Base-by-base conservation (phyloP, 2,888 invertebrate species). In the Tinea trinotella region DNA sequence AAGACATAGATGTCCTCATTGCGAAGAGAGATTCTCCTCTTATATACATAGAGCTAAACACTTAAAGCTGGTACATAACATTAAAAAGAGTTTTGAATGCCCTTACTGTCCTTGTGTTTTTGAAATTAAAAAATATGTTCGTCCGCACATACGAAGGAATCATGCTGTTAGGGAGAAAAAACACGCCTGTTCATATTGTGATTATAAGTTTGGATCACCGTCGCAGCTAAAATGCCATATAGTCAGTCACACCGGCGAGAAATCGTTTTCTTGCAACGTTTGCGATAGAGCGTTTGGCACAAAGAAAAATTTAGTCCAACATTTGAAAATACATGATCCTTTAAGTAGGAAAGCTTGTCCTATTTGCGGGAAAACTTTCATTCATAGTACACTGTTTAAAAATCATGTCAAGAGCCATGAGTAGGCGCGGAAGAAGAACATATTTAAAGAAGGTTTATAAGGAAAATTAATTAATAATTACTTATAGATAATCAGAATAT, bases 251-350 rank as follows among this genome's bases (percentile, higher is more conserved):
- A 70, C 36, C 60, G 12, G 66, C 1, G 66, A 63, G 10, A 46
- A 19, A 19, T 19, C 18, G 56, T 88, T 85, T 49, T 75, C 74
- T 0, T 88, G 89, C 59, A 70, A 71, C 13, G 69, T 63, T 57
- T 84, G 84, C 57, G 65, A 74, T 0, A 85, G 84, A 61, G 65
- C 72, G 1, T 85, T 82, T 58, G 69, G 83, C 1, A 66, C 79
- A 6, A 78, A 79, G 60, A 81, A 81, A 62, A 79, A 78, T 61
- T 62, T 85, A 20, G 64, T 62, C 0, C 81, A 82, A 56, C 85
- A 85, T 57, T 75, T 81, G 74, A 82, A 82, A 79, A 77, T 81
- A 9, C 84, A 84, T 55, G 80, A 71, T 58, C 81, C 80, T 46
- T 63, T 78, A 56, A 73, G 75, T 48, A 62, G 80, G n/a, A 80